Evolutionary conservation across 2,113 vertebrate genomes (phyloP).

Genomic region (Poeciliopsis prolifica): DNA sequence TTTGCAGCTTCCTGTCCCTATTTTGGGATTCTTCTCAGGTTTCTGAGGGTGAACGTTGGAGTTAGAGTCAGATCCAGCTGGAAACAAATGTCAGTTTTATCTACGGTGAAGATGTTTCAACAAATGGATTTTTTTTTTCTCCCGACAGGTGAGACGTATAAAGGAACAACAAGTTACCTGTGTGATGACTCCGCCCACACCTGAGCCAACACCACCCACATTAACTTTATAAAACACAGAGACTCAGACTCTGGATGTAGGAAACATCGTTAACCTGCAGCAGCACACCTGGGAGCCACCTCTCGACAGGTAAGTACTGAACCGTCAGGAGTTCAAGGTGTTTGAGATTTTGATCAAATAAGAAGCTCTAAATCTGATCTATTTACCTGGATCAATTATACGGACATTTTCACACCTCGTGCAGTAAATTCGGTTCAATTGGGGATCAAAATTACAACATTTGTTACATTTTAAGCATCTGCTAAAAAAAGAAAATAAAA

Average conservation of each 20-base stretch:
- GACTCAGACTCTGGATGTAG: background rate
- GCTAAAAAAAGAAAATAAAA: too few relatives aligned
- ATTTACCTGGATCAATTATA: background rate
- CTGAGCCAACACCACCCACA: background rate
- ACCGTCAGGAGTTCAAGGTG: background rate
- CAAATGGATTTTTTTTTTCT: background rate
- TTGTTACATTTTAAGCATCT: too few relatives aligned
- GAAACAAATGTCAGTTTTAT: background rate
- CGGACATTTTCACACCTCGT: too few relatives aligned
- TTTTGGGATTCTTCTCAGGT: background rate
- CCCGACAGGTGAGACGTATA: background rate
- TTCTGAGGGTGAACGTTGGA: background rate
- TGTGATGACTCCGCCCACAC: background rate
- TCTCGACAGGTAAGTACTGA: background rate
- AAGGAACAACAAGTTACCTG: background rate
- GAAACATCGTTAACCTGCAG: background rate
- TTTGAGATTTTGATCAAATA: background rate
- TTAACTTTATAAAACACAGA: conserved; percentile 7
- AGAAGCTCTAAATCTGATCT: background rate
- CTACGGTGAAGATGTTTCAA: background rate
- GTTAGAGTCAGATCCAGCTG: background rate
- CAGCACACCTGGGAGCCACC: background rate
- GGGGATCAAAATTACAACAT: too few relatives aligned
- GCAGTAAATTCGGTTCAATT: too few relatives aligned
- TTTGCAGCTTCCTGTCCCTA: background rate